Conservation (phyloP, 1,140 invertebrate genomes). For the Trichogramma pretiosum region DNA sequence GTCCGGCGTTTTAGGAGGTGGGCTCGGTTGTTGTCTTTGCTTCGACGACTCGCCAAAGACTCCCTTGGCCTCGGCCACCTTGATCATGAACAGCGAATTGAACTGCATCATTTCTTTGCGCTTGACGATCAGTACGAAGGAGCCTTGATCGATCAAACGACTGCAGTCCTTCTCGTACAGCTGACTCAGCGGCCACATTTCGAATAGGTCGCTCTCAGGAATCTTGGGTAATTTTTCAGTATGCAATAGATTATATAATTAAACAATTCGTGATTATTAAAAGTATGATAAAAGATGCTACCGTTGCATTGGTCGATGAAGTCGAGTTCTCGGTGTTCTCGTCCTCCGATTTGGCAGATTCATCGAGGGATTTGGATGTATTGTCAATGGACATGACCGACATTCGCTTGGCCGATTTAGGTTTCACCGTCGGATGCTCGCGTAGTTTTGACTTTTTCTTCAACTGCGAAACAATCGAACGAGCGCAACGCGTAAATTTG, state of each 20-base stretch:
- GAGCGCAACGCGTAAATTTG: not conserved
- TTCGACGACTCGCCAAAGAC: slow-evolving; percentile 53
- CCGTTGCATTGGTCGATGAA: no score
- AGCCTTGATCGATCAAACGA: slow-evolving; percentile 49
- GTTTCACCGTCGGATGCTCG: not conserved
- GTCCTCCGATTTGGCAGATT: no score
- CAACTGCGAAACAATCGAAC: no score
- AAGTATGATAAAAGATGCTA: no score
- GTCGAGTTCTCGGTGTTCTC: no score
- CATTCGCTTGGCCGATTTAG: no score
- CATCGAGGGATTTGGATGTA: no score
- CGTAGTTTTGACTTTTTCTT: not conserved
- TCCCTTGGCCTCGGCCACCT: slow-evolving; percentile 65
- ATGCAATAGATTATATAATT: no score
- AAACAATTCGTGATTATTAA: no score
- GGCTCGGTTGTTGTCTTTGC: slow-evolving; percentile 24
- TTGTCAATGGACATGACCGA: no score
- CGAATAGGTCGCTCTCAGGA: slow-evolving; percentile 64
- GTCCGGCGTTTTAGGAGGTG: slow-evolving; percentile 24
- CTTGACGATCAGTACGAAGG: slow-evolving; percentile 61
- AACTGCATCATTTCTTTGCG: slow-evolving; percentile 64
- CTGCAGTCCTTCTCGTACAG: slow-evolving; percentile 25
- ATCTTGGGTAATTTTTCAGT: no score
- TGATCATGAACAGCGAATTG: slow-evolving; percentile 71
- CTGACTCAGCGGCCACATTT: slow-evolving; percentile 37